Evolutionary conservation across 2,113 vertebrate species (phyloP), one percentile per base, ranked within the genome.

Genomic region (Myotis yumanensis): DNA sequence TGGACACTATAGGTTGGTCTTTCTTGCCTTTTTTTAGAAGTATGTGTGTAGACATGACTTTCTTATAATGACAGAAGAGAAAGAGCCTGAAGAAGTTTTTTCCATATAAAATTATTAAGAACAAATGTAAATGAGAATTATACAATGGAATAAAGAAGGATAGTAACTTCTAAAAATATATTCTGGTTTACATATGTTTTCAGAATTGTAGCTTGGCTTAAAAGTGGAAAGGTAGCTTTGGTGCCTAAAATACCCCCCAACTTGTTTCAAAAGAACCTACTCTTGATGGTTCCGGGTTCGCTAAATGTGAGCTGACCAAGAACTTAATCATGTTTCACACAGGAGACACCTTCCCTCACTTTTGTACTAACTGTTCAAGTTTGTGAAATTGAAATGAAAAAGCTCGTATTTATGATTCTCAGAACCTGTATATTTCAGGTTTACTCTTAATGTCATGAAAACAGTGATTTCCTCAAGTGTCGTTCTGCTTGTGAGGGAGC

Each of bases 31-130:
- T 69, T 91, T 82, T 51, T 32, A 73, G 28, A 66, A 25, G 62
- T 88, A 3, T 3, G 25, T 48, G 23, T 46, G 51, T 87, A 90
- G 43, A 82, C 23, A 1, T 72, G 59, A 68, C 15, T 76, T 35
- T 90, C 37, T 94, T 72, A 32, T 5, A 57, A 77, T 37, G 37
- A 85, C 22, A 81, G 11, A 73, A 90, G n/a, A 52, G 54, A 79
- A 92, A 90, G 57, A 92, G 35, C 17, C 51, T 76, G 66, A 75
- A 91, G 75, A 62, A 76, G 23, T n/a, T 43, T 91, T 71, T 83
- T 62, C 40, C 35, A 25, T 81, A n/a, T 57, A 64, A 76, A 72
- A 40, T 46, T 75, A 75, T 28, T 43, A 71, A 69, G 64, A n/a
- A 85, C 30, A 46, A 71, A 30, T 35, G 51, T 66, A 84, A 79